These are phyloP conservation scores for Lepidocyrtinus sp. DNA, from an alignment of 2,888 invertebrate genomes.

Conservation along the genomic window DNA sequence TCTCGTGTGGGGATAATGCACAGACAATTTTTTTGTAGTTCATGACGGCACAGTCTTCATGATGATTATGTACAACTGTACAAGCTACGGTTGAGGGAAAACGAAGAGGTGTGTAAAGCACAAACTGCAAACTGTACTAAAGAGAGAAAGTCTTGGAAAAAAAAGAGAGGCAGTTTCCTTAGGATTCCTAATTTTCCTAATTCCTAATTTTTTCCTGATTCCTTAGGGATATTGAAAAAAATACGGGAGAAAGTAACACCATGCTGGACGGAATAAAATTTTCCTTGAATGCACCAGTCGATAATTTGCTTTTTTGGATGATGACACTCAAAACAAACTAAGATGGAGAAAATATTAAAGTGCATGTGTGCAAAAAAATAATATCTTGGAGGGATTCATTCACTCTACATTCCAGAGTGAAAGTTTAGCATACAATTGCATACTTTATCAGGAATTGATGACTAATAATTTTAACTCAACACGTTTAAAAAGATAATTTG, in stretches of 20 bases:
- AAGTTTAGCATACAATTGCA: not conserved
- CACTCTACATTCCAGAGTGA: not conserved
- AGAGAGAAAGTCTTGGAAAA: slow-evolving; percentile 18
- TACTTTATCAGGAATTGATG: not conserved
- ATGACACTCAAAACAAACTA: not conserved
- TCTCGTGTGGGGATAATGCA: not conserved
- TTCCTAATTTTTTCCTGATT: slow-evolving; percentile 38
- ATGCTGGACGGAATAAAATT: slow-evolving; percentile 36
- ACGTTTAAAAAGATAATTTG: not conserved
- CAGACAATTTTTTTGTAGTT: slow-evolving; percentile 7
- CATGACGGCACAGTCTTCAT: not conserved
- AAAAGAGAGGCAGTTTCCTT: slow-evolving; percentile 16
- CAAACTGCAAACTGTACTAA: not conserved
- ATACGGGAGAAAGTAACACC: slow-evolving; percentile 28
- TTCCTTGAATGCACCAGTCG: slow-evolving; percentile 2
- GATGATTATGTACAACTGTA: slow-evolving; percentile 4
- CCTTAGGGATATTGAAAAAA: slow-evolving; percentile 53
- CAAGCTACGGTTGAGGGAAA: slow-evolving; percentile 24
- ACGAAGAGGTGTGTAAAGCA: slow-evolving; percentile 41
- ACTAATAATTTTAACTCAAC: not conserved
- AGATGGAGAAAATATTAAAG: not conserved
- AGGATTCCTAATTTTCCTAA: too few species aligned
- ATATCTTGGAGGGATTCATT: not conserved
- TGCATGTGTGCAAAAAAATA: not conserved
- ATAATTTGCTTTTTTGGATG: slow-evolving; percentile 12